Evolutionary conservation across 2,888 invertebrate genomes (phyloP), one percentile per base, ranked within the genome.

Genomic region (Odontocerum albicorne): DNA sequence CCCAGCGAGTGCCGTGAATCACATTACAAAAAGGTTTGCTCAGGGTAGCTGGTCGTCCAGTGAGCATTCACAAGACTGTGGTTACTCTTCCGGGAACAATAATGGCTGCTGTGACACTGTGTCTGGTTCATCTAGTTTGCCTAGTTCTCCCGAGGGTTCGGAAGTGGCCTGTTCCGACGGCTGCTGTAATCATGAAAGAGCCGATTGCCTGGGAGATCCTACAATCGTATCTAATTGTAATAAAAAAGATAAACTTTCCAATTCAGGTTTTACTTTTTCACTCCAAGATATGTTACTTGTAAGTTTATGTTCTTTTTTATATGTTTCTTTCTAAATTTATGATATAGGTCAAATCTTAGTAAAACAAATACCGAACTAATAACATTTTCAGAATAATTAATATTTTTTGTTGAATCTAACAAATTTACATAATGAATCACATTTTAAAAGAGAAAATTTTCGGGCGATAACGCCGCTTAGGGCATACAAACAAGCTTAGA

Each of bases 151-250:
- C 0, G 94, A 93, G 67, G 92, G 93, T 21, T 93, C 93, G 0
- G 94, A 93, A 68, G 85, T 93, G 49, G 92, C 91, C 1, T 95
- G 92, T 72, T 90, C 88, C 1, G 94, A 94, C 67, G 88, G 88
- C 35, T 89, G 90, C 68, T 94, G 94, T 72, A 90, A 89, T 68
- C 86, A 87, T 64, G 88, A 88, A 62, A 67, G 76, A 65, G 77
- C 80, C 64, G 73, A 76, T 66, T 75, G 76, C 64, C 70, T 64
- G 57, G 73, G 22, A 36, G 59, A 58, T 20, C 56, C 45, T 13
- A 22, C 49, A 16, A 7, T 31, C 38, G 16, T 44, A 13, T 46
- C 16, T 4, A 40, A 42, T 19, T 45, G 46, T 50, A 59, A 42
- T 39, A 60, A 57, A 60, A 60, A n/a, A 49, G 59, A 55, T 32